Evolutionary conservation across 2,113 vertebrate species (phyloP).

Genomic region (Mellivora capensis): DNA sequence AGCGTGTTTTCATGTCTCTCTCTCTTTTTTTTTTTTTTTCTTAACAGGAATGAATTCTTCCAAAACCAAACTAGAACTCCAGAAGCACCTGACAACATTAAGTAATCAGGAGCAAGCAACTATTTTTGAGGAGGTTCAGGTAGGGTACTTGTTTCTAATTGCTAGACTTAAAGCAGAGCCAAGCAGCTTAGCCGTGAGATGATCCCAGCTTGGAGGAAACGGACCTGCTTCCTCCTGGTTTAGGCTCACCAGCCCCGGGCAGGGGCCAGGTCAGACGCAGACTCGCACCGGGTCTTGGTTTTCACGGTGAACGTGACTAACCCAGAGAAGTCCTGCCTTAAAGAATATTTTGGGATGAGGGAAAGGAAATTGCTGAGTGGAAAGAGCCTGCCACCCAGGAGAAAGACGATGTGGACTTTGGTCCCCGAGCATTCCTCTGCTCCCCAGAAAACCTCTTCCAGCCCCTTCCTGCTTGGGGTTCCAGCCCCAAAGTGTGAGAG

Average conservation of each 20-base stretch:
- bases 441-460: not conserved
- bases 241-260: not conserved
- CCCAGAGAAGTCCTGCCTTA: too few species aligned
- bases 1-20: not conserved
- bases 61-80: conserved; percentile 95
- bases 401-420: not conserved
- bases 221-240: not conserved
- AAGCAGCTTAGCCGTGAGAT: not conserved
- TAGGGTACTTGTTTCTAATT: conserved; percentile 70
- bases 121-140: conserved; percentile 94
- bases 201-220: accelerated
- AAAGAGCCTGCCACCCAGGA: not conserved
- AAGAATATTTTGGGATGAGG: not conserved
- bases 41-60: conserved; percentile 90
- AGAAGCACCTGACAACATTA: conserved; percentile 93
- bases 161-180: not conserved
- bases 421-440: too few species aligned
- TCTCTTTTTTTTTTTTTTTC: not conserved
- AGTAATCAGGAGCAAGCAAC: conserved; percentile 92
- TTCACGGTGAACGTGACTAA: not conserved
- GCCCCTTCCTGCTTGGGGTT: too few species aligned
- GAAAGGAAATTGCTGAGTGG: not conserved
- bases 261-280: not conserved
- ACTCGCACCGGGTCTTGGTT: not conserved
- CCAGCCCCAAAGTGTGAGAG: not conserved